A percentile compares a stretch with the other conserved stretches of the same genome.
phyloP scores from a whole-genome alignment of 2,797 vertebrate genomes.

The Notolepis coatsorum region DNA sequence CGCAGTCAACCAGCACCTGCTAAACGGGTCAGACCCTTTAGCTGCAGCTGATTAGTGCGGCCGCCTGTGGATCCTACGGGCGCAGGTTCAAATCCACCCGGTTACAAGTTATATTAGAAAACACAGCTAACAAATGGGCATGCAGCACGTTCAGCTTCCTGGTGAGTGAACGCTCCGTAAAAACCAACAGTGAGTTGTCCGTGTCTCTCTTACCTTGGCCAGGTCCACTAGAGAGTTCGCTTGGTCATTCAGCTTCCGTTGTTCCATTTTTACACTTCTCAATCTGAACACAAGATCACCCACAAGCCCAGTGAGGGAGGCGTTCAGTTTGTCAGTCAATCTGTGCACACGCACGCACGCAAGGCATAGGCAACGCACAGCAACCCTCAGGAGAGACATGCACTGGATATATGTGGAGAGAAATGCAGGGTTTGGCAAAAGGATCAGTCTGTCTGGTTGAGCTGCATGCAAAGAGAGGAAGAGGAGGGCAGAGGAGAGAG shows the following conservation, averaged over 20 bases:
- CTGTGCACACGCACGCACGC: conserved; percentile 66
- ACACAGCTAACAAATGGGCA: conserved; percentile 54
- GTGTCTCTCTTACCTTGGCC: conserved; percentile 94
- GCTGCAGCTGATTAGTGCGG: too few relatives aligned
- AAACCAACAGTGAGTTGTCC: conserved; percentile 58
- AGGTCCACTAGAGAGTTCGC: conserved; percentile 99
- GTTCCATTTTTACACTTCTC: conserved; percentile 99
- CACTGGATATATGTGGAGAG: conserved; percentile 90
- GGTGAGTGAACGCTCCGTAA: conserved; percentile 42
- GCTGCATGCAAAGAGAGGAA: conserved; percentile 86
- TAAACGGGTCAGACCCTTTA: too few relatives aligned
- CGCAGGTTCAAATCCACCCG: too few relatives aligned
- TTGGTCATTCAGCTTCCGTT: conserved; percentile 99
- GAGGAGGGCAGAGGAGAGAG: conserved; percentile 48
- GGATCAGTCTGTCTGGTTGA: conserved; percentile 84
- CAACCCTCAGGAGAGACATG: conserved; percentile 86
- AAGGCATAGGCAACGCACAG: conserved; percentile 79
- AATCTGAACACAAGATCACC: conserved; percentile 94
- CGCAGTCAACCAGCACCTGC: too few relatives aligned
- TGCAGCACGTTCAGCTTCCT: conserved; percentile 51
- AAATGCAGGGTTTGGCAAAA: conserved; percentile 86
- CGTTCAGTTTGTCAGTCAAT: conserved; percentile 51
- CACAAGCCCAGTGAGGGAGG: too few relatives aligned
- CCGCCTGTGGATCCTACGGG: too few relatives aligned
- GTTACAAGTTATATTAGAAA: conserved; percentile 49